phyloP scores from a whole-genome alignment of 2,113 vertebrate species.

The Pygoscelis antarcticus region DNA sequence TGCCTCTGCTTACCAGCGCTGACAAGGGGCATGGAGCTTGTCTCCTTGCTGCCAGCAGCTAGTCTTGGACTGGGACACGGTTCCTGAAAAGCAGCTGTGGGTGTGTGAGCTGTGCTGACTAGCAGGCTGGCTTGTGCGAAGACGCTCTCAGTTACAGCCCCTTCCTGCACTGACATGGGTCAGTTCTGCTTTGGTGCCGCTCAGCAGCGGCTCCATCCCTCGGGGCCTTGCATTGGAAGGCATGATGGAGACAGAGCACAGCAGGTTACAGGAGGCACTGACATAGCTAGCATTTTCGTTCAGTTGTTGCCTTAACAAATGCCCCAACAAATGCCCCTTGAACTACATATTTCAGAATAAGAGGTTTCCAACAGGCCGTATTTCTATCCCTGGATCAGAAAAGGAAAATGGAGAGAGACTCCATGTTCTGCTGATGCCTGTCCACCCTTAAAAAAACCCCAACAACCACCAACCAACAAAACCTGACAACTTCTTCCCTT shows the following conservation, averaged over 20 bases:
- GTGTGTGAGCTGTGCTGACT: background rate
- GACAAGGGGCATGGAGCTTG: background rate
- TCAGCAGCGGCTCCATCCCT: background rate
- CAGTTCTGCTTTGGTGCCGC: background rate
- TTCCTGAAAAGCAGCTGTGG: slow-evolving; percentile 16
- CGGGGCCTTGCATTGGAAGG: background rate
- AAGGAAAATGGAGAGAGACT: background rate
- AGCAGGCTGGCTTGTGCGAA: background rate
- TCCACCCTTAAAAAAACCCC: background rate
- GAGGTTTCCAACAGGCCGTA: background rate
- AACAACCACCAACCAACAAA: background rate
- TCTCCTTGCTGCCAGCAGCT: background rate
- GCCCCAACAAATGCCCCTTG: background rate
- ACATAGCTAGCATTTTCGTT: background rate
- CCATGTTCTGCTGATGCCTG: background rate
- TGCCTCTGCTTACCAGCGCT: background rate
- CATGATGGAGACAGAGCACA: background rate
- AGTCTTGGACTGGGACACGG: background rate
- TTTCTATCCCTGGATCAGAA: background rate
- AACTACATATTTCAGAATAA: background rate
- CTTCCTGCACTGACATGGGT: background rate
- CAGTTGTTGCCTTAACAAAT: background rate
- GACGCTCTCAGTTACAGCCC: background rate
- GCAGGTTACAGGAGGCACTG: background rate
- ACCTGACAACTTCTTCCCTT: background rate